Evolutionary conservation across 2,113 vertebrate species (phyloP).

Genomic region (Rhizomys pruinosus): DNA sequence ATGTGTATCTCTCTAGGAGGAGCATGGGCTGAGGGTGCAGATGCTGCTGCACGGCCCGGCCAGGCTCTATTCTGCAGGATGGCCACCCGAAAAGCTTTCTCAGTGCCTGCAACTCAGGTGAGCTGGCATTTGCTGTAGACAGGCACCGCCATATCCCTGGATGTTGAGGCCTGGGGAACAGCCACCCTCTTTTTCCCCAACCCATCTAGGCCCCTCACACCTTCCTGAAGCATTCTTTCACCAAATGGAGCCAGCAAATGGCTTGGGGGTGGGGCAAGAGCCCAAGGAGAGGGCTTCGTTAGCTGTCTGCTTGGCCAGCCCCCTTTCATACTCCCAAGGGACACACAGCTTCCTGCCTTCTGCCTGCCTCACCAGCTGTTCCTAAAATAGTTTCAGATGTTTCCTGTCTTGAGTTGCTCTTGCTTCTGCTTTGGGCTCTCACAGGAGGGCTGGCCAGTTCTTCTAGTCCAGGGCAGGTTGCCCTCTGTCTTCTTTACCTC

Average conservation of each 20-base stretch:
- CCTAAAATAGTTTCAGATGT: conserved; percentile 84
- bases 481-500: background rate
- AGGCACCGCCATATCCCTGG: background rate
- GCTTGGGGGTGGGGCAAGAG: conserved; percentile 52
- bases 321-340: conserved; percentile 59
- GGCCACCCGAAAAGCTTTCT: background rate
- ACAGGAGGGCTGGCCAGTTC: background rate
- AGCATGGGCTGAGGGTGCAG: conserved; percentile 53
- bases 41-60: conserved; percentile 59
- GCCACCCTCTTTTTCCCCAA: background rate
- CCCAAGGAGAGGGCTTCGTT: conserved; percentile 31
- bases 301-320: conserved; percentile 35
- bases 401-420: conserved; percentile 78
- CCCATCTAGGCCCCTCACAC: conserved; percentile 72
- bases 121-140: background rate
- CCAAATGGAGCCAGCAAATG: conserved; percentile 80
- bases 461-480: background rate
- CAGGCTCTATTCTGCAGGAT: conserved; percentile 69
- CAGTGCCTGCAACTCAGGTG: conserved; percentile 60
- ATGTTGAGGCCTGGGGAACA: background rate
- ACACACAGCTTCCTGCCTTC: conserved; percentile 77
- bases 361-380: conserved; percentile 64
- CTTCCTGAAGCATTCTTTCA: conserved; percentile 56
- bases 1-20: conserved; percentile 72
- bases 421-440: conserved; percentile 56